Evolutionary conservation across 2,888 invertebrate species (phyloP).

Genomic region (Trachelus troglodyta): DNA sequence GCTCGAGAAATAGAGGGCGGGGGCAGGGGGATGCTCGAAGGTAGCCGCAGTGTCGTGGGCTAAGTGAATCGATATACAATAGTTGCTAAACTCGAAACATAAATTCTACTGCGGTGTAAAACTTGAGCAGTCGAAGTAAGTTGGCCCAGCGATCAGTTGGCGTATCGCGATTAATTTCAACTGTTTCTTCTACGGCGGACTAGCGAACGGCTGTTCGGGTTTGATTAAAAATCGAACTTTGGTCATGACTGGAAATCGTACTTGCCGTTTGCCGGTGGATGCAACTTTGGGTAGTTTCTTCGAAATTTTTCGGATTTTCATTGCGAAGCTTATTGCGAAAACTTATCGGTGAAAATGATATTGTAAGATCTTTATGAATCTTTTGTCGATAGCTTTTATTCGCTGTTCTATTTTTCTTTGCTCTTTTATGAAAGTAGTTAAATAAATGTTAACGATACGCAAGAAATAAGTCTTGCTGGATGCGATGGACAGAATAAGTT

Average conservation of each 20-base stretch:
- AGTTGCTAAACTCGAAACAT: constrained; percentile 34
- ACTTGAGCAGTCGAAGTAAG: constrained; percentile 1
- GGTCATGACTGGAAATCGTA: background rate
- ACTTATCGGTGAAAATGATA: background rate
- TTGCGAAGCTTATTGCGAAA: background rate
- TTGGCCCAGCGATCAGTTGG: background rate
- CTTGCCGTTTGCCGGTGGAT: background rate
- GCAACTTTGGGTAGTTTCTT: background rate
- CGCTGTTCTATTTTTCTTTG: background rate
- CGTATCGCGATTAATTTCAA: constrained; percentile 11
- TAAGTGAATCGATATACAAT: constrained; percentile 33
- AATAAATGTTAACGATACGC: constrained; percentile 3
- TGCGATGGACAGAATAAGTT: constrained; percentile 11
- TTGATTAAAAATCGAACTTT: background rate
- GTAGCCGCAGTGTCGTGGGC: background rate
- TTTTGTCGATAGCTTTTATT: background rate
- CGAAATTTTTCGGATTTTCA: background rate
- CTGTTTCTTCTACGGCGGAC: background rate
- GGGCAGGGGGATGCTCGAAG: background rate
- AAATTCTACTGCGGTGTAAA: constrained; percentile 27
- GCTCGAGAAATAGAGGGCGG: background rate
- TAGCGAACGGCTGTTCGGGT: background rate
- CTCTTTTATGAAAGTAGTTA: background rate
- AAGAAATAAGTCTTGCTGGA: background rate
- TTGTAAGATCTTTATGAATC: background rate